phyloP scores from a whole-genome alignment of 1,140 invertebrate species.

The Drosophila seguyi region DNA sequence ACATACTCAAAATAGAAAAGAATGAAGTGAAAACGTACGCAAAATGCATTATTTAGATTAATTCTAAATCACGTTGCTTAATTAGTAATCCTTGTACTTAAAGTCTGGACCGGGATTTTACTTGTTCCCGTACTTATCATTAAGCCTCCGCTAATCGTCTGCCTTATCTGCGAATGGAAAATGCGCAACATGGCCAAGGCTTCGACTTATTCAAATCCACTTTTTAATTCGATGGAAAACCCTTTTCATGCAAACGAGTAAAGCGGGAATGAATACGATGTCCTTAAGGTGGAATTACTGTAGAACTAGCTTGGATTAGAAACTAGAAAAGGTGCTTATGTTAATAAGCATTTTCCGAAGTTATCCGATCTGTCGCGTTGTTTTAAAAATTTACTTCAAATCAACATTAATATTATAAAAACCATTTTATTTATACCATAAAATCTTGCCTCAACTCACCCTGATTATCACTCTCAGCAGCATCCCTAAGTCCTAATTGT shows the following conservation, averaged over 20 bases:
- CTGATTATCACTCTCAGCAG: slow-evolving; percentile 30
- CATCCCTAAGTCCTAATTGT: slow-evolving; percentile 56
- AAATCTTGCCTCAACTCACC: slow-evolving; percentile 4
- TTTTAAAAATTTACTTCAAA: slow-evolving; percentile 11
- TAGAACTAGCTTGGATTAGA: slow-evolving; percentile 6
- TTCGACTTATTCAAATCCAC: slow-evolving; percentile 46
- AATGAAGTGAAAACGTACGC: not conserved
- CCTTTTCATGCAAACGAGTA: slow-evolving; percentile 7
- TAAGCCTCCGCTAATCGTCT: slow-evolving; percentile 21
- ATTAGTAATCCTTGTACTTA: slow-evolving; percentile 12
- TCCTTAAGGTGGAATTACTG: too few relatives aligned
- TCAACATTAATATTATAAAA: not conserved
- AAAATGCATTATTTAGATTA: not conserved
- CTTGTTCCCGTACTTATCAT: slow-evolving; percentile 2
- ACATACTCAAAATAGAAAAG: not conserved
- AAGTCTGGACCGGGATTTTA: slow-evolving; percentile 11
- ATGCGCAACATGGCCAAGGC: slow-evolving; percentile 20
- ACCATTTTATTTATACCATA: not conserved
- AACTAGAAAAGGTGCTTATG: too few relatives aligned
- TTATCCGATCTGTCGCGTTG: not conserved
- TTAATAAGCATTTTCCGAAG: not conserved
- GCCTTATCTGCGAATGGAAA: slow-evolving; percentile 52
- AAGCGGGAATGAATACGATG: not conserved
- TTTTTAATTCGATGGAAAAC: slow-evolving; percentile 60
- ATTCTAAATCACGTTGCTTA: slow-evolving; percentile 4